Conservation (phyloP, 1,140 invertebrate genomes). For the Bathynomus jamesi region DNA sequence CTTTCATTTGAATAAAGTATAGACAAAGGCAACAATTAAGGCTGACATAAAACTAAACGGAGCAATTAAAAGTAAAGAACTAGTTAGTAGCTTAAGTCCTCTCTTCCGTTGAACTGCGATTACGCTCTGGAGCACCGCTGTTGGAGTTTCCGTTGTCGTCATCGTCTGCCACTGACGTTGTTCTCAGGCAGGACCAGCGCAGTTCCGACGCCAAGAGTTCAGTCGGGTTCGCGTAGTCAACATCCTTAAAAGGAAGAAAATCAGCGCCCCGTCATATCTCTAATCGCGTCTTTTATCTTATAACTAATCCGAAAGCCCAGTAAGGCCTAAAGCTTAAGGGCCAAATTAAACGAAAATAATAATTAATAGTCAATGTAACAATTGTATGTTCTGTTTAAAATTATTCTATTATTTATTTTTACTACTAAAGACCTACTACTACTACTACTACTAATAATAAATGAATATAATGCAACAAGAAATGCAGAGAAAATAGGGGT, state of each 20-base stretch:
- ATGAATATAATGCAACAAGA: too few species aligned
- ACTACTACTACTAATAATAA: too few species aligned
- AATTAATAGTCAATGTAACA: too few species aligned
- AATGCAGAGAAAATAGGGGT: too few species aligned
- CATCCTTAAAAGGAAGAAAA: not conserved
- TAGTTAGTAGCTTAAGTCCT: not conserved
- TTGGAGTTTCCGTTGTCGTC: conserved; percentile 16
- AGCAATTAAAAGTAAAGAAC: not conserved
- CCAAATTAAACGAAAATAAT: too few species aligned
- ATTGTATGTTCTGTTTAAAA: too few species aligned
- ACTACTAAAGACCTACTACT: too few species aligned
- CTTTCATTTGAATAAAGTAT: too few species aligned
- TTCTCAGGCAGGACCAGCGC: conserved; percentile 13
- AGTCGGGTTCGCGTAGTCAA: conserved; percentile 14
- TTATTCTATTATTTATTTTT: too few species aligned
- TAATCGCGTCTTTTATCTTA: not conserved
- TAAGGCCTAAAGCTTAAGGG: too few species aligned
- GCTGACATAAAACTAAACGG: not conserved
- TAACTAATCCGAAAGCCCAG: not conserved
- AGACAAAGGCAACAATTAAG: not conserved
- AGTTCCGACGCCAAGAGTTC: conserved; percentile 10
- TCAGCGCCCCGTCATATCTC: not conserved
- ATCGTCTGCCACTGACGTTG: conserved; percentile 17
- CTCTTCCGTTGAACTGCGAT: not conserved
- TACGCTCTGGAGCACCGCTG: not conserved